Evolutionary conservation across 2,888 invertebrate genomes (phyloP).

Genomic region (Phragmatobia fuliginosa): DNA sequence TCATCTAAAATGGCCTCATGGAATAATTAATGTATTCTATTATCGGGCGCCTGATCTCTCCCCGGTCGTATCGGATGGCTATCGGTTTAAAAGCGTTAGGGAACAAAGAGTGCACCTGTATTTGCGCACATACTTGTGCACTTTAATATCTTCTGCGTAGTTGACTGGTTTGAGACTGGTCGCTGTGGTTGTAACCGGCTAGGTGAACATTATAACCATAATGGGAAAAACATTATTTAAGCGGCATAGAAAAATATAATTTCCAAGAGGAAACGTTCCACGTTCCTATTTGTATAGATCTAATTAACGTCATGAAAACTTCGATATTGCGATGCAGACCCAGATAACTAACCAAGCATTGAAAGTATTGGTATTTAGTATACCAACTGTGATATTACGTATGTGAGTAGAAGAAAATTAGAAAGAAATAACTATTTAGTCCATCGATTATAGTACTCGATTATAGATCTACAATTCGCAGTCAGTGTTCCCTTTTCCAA

Average conservation of each 20-base stretch:
- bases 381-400: background rate
- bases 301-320: background rate
- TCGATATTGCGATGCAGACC: background rate
- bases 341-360: background rate
- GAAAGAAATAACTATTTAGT: constrained; percentile 8
- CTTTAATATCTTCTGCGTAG: no score
- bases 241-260: background rate
- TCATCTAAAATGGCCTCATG: background rate
- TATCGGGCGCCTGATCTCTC: no score
- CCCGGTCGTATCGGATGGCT: no score
- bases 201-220: no score
- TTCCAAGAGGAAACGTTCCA: background rate
- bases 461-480: constrained; percentile 25
- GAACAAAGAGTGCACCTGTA: no score
- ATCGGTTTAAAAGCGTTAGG: no score
- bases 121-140: no score
- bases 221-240: background rate
- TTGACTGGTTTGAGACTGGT: no score
- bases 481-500: constrained; percentile 33
- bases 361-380: background rate
- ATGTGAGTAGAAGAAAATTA: constrained; percentile 19
- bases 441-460: constrained; percentile 21
- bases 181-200: no score
- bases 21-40: background rate
- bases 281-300: background rate